Evolutionary conservation across 2,888 invertebrate genomes (phyloP).

Genomic region (Leptinotarsa rubiginosa): DNA sequence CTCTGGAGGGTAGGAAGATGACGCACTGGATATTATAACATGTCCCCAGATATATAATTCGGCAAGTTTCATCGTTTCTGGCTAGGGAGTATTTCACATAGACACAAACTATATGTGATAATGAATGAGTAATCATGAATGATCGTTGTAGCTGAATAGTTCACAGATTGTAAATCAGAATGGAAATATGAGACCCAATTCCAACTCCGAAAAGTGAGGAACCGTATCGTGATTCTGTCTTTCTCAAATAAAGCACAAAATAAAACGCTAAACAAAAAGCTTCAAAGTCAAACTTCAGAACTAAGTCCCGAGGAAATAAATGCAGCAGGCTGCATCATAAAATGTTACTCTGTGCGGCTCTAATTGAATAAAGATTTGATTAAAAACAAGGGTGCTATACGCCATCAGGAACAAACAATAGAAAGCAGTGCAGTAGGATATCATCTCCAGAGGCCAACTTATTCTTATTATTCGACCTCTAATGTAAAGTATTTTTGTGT

Average conservation of each 20-base stretch:
- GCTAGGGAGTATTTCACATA: no score
- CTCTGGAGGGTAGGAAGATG: no score
- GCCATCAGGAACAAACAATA: conserved; percentile 41
- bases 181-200: no score
- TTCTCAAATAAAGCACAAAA: background rate
- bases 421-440: conserved; percentile 31
- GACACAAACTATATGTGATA: no score
- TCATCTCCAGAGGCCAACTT: conserved; percentile 12
- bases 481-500: conserved; percentile 10
- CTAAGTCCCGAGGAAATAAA: background rate
- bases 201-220: background rate
- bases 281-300: conserved; percentile 1
- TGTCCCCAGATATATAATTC: no score
- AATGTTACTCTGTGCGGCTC: conserved; percentile 37
- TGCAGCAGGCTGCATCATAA: conserved; percentile 32
- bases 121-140: no score
- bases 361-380: conserved; percentile 55
- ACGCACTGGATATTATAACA: no score
- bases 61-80: no score
- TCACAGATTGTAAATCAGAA: no score
- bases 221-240: background rate
- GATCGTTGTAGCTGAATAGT: no score
- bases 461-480: background rate
- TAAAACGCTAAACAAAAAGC: background rate
- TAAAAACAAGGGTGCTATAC: conserved; percentile 49